phyloP scores from a whole-genome alignment of 2,113 vertebrate species.

The Myocastor coypus region DNA sequence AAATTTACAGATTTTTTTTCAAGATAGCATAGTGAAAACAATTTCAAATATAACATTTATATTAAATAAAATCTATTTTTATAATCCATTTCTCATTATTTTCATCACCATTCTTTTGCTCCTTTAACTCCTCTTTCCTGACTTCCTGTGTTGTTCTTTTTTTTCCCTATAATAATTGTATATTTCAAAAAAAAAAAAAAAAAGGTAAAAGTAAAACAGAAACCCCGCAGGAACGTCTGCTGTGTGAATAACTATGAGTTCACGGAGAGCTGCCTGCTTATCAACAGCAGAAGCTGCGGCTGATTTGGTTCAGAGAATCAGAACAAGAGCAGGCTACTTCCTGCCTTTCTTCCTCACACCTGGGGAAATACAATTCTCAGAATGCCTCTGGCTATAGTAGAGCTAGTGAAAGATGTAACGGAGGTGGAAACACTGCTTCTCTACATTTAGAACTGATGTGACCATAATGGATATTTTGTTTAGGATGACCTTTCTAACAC shows the following conservation, averaged over 20 bases:
- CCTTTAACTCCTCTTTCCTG: not conserved
- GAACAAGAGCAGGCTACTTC: not conserved
- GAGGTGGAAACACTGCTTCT: not conserved
- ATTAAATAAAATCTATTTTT: conserved; percentile 18
- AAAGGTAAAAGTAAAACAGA: not conserved
- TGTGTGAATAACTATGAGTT: not conserved
- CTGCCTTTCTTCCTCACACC: not conserved
- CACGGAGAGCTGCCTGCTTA: not conserved
- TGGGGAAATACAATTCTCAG: not conserved
- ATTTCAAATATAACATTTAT: conserved; percentile 44
- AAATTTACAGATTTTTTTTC: not conserved
- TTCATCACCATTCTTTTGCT: conserved; percentile 12
- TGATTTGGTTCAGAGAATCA: conserved; percentile 10
- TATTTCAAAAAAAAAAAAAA: conserved; percentile 46
- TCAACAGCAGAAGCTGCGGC: not conserved
- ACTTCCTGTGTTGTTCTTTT: not conserved
- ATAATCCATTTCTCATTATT: not conserved
- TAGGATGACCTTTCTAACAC: not conserved
- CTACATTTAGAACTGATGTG: conserved; percentile 13
- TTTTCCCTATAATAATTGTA: not conserved
- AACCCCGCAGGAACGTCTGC: not conserved
- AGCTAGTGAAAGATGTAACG: not conserved
- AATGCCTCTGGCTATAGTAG: not conserved
- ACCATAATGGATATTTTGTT: not conserved
- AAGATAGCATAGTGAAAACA: not conserved